Percentiles rank a stretch among this genome's conserved stretches.
These are phyloP conservation scores for Trogon surrucura DNA, from an alignment of 2,113 vertebrate species.

Conservation along the genomic window DNA sequence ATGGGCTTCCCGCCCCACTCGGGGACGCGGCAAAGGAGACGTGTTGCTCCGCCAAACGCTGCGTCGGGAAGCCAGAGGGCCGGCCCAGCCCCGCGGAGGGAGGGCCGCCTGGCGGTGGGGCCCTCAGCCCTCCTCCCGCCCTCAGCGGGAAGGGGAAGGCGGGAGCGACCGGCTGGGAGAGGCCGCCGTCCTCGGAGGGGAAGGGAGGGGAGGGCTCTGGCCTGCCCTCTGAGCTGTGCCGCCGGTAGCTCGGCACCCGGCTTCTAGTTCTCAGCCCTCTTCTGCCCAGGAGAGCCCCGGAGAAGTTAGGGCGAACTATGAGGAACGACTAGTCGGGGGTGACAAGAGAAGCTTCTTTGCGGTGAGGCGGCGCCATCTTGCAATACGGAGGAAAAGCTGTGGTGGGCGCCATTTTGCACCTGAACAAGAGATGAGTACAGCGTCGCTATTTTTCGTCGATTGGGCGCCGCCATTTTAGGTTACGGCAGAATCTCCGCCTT, in stretches of 20 bases:
- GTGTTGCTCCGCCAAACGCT: fast-evolving
- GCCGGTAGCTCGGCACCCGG: fast-evolving
- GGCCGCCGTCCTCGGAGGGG: too few species aligned
- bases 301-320: neutral
- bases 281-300: neutral
- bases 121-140: neutral
- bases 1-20: fast-evolving
- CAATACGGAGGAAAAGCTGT: neutral
- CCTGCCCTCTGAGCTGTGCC: too few species aligned
- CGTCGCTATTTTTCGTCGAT: fast-evolving
- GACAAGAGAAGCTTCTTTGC: fast-evolving
- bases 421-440: too few species aligned
- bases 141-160: neutral
- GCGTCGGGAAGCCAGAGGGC: fast-evolving
- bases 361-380: neutral
- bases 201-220: too few species aligned
- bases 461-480: slow-evolving; percentile 66
- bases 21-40: fast-evolving
- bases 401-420: slow-evolving; percentile 8
- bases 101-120: neutral
- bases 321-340: neutral
- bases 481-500: neutral
- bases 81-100: neutral
- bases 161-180: neutral
- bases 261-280: fast-evolving